phyloP scores from a whole-genome alignment of 37 sponge, comb jelly and placozoan genomes.

The Corticium candelabrum region DNA sequence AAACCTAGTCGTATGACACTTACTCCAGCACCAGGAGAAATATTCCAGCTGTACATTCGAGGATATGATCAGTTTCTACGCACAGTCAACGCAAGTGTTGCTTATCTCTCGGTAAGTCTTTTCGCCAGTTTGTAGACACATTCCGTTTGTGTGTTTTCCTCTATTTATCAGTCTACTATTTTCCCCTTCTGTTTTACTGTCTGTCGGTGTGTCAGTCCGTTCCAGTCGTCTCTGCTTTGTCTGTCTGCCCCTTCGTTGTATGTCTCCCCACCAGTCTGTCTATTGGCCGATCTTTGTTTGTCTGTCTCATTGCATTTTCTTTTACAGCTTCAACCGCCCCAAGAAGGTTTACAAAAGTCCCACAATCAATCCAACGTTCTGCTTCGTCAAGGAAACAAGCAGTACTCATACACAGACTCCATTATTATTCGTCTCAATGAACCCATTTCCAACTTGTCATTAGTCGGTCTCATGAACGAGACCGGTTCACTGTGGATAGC shows the following conservation, averaged over 20 bases:
- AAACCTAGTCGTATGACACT: not conserved
- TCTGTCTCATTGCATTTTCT: too few species aligned
- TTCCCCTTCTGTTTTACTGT: too few species aligned
- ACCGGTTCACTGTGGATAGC: not conserved
- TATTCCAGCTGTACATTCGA: not conserved
- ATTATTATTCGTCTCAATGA: not conserved
- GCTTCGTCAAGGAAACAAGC: not conserved
- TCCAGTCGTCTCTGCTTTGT: too few species aligned
- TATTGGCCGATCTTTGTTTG: too few species aligned
- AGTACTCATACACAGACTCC: not conserved
- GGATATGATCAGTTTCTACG: not conserved
- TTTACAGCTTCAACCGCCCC: not conserved
- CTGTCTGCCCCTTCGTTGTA: too few species aligned
- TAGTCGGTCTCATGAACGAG: not conserved
- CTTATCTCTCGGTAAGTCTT: not conserved
- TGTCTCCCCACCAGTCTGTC: too few species aligned
- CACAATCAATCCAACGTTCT: too few species aligned
- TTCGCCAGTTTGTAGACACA: too few species aligned
- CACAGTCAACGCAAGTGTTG: not conserved
- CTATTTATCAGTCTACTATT: too few species aligned
- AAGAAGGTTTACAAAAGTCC: too few species aligned
- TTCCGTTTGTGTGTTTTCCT: too few species aligned
- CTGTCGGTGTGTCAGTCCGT: too few species aligned
- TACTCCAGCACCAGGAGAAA: not conserved
- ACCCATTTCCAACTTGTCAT: not conserved